Evolutionary conservation across 1,140 invertebrate genomes (phyloP), one percentile per base, ranked within the genome.

Genomic region (Tetramorium alpestre): DNA sequence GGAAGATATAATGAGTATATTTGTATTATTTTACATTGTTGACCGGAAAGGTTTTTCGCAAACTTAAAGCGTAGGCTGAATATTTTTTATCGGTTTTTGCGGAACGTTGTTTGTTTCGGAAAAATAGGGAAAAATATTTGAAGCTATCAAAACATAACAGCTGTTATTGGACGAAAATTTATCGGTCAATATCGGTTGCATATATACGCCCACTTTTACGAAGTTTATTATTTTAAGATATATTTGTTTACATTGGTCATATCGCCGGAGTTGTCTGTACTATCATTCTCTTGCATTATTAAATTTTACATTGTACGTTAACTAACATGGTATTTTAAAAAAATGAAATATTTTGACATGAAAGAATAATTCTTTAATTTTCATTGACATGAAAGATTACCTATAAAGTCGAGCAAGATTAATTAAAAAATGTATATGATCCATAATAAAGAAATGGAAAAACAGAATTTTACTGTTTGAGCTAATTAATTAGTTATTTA

Each of bases 221-320:
- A 84, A 84, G 69, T 73, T 84, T 62, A 84, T 84, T 84, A 49
- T 84, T 84, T 84, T 62, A 84, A 84, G 69, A 84, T 49, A 60
- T 49, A 84, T 73, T 84, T 22, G 51, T 62, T 75, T 60, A 60
- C 41, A 33, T 13, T 16, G 16, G 38, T 60, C 67, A 73, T 28
- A 81, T 70, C 22, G 4, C 33, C 25, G 38, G 58, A 81, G 38
- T 70, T 33, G 22, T 70, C 38, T 41, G 22, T 10, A 28, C 16
- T 58, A 69, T 80, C 47, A 25, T 65, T 69, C 49, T 60, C 0
- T 56, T 22, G 33, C 33, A 16, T n/a, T 41, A 4, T 33, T 33
- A 18, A 60, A 77, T 54, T 80, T 67, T 8, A 0, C n/a, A 18
- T 38, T 13, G 44, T 58, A 1, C 25, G 18, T 78, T 51, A 64